Conservation (phyloP, 2,888 invertebrate species). For the Drosophila helvetica region DNA sequence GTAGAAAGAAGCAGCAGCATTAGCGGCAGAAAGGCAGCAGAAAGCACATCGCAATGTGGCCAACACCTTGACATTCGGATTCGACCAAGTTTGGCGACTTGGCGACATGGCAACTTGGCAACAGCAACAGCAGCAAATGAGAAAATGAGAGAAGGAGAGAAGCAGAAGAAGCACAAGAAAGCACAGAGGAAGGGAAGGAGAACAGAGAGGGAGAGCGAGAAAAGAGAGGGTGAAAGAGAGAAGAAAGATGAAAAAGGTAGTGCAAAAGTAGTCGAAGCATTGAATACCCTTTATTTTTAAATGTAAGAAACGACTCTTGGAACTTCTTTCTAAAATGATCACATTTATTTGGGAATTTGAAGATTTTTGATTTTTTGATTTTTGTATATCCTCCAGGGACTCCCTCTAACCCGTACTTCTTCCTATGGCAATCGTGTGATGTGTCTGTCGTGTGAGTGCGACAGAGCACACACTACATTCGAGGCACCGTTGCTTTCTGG, state of each 20-base stretch:
- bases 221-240: not conserved
- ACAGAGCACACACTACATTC: too few species aligned
- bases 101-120: slow-evolving; percentile 59
- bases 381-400: too few species aligned
- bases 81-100: slow-evolving; percentile 54
- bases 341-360: not conserved
- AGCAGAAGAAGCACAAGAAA: not conserved
- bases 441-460: too few species aligned
- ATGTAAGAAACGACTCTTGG: too few species aligned
- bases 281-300: slow-evolving; percentile 9
- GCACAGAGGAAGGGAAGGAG: not conserved
- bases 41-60: slow-evolving; percentile 63
- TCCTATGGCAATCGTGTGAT: too few species aligned
- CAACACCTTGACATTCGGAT: slow-evolving; percentile 72
- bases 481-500: too few species aligned
- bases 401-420: too few species aligned
- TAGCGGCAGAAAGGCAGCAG: slow-evolving; percentile 60
- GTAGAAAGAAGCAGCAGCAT: slow-evolving; percentile 59
- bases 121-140: not conserved
- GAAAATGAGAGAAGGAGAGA: slow-evolving; percentile 14
- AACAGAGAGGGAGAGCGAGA: not conserved
- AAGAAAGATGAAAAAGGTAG: not conserved
- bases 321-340: not conserved
- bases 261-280: slow-evolving; percentile 3
- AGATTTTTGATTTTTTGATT: too few species aligned